Conservation (phyloP, 2,888 invertebrate species). For the Oscheius sp. region DNA sequence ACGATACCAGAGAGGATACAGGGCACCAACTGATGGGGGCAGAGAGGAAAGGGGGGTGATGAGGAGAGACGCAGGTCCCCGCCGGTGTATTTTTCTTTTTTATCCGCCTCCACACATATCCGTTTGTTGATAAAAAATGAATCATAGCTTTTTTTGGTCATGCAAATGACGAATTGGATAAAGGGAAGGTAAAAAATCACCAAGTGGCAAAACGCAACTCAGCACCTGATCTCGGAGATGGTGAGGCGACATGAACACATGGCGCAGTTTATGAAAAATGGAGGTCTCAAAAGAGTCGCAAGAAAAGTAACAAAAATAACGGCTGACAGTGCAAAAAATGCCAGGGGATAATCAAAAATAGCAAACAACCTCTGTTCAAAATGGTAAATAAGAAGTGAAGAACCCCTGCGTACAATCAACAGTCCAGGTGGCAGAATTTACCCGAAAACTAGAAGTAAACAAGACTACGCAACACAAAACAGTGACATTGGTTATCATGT, state of each 20-base stretch:
- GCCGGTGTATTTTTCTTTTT: slow-evolving; percentile 5
- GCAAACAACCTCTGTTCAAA: too few species aligned
- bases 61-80: slow-evolving; percentile 22
- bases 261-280: slow-evolving; percentile 33
- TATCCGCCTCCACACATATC: slow-evolving; percentile 9
- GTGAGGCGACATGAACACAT: slow-evolving; percentile 18
- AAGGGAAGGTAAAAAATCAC: neutral
- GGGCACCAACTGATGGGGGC: slow-evolving; percentile 9
- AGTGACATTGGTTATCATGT: too few species aligned
- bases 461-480: too few species aligned
- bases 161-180: neutral
- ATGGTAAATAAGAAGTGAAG: too few species aligned
- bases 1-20: slow-evolving; percentile 35
- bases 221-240: slow-evolving; percentile 3
- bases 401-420: too few species aligned
- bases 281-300: slow-evolving; percentile 2
- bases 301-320: neutral
- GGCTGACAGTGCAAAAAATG: too few species aligned
- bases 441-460: too few species aligned
- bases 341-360: too few species aligned
- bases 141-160: neutral
- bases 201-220: neutral
- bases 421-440: too few species aligned
- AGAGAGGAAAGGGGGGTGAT: neutral
- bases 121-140: neutral